Evolutionary conservation across 2,888 invertebrate genomes (phyloP).

Genomic region (Pardosa pseudoannulata): DNA sequence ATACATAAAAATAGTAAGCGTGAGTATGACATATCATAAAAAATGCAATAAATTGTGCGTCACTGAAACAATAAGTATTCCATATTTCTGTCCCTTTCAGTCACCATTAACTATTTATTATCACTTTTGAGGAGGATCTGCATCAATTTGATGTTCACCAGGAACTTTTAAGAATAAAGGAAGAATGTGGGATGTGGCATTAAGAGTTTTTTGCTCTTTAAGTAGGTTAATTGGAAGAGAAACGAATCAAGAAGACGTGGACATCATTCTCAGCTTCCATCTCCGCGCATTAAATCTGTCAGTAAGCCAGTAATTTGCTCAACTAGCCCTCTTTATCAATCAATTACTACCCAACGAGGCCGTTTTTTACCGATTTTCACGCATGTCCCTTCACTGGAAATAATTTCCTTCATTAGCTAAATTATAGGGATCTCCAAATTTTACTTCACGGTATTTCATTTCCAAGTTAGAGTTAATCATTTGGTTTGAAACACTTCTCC

Average conservation of each 20-base stretch:
- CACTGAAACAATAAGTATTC: too few relatives aligned
- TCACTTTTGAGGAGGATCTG: not conserved
- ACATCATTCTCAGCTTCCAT: constrained; percentile 27
- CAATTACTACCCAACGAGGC: constrained; percentile 3
- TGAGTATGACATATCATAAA: too few relatives aligned
- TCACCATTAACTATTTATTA: too few relatives aligned
- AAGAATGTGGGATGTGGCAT: not conserved
- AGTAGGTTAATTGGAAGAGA: constrained; percentile 44
- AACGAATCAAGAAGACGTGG: not conserved
- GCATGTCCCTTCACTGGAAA: not conserved
- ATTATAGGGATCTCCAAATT: not conserved
- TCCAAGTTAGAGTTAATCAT: too few relatives aligned
- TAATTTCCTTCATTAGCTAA: not conserved
- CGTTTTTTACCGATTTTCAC: not conserved
- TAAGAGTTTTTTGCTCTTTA: not conserved
- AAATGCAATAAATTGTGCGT: too few relatives aligned
- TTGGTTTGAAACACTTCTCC: too few relatives aligned
- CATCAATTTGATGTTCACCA: not conserved
- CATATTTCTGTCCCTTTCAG: too few relatives aligned
- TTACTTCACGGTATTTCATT: too few relatives aligned
- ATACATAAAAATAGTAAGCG: too few relatives aligned
- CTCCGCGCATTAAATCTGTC: constrained; percentile 32
- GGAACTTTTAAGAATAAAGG: not conserved
- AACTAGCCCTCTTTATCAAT: constrained; percentile 40
- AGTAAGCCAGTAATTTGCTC: constrained; percentile 24